These are phyloP conservation scores for Temnothorax rugatulus DNA, from an alignment of 2,888 invertebrate species.

Conservation along the genomic window DNA sequence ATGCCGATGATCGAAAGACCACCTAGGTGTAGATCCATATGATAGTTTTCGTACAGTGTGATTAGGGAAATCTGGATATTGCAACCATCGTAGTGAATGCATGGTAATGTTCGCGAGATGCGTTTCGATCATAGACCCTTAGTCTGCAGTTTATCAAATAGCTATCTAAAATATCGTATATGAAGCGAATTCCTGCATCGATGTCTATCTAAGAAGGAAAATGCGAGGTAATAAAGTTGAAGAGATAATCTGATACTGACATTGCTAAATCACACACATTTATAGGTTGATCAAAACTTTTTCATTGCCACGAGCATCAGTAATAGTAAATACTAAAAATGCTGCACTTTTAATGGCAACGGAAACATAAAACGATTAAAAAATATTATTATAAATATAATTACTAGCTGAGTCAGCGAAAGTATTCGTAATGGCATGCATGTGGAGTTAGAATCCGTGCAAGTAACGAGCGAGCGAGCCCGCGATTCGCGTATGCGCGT, in stretches of 20 bases:
- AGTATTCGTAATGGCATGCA: not conserved
- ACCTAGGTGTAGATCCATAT: conserved; percentile 51
- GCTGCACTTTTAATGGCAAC: not conserved
- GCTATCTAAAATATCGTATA: conserved; percentile 20
- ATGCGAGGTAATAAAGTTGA: not conserved
- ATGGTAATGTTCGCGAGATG: conserved; percentile 4
- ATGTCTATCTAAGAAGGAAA: not conserved
- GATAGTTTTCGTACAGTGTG: conserved; percentile 21
- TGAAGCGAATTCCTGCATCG: not conserved
- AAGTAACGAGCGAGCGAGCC: not conserved
- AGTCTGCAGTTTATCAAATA: conserved; percentile 13
- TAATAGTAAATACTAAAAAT: not conserved
- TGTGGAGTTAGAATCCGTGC: not conserved
- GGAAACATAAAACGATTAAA: not conserved
- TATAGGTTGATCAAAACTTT: not conserved
- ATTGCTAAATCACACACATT: not conserved
- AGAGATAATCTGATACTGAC: conserved; percentile 10
- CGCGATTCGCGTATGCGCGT: not conserved
- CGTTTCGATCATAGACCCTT: conserved; percentile 15
- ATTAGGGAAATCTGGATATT: conserved; percentile 41
- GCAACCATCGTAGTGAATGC: not conserved
- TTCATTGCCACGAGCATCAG: not conserved
- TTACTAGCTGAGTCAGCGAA: not conserved
- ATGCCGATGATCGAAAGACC: conserved; percentile 58
- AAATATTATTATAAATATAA: not conserved